Evolutionary conservation across 2,888 invertebrate genomes (phyloP), one percentile per base, ranked within the genome.

Genomic region (Cerastis rubricosa): DNA sequence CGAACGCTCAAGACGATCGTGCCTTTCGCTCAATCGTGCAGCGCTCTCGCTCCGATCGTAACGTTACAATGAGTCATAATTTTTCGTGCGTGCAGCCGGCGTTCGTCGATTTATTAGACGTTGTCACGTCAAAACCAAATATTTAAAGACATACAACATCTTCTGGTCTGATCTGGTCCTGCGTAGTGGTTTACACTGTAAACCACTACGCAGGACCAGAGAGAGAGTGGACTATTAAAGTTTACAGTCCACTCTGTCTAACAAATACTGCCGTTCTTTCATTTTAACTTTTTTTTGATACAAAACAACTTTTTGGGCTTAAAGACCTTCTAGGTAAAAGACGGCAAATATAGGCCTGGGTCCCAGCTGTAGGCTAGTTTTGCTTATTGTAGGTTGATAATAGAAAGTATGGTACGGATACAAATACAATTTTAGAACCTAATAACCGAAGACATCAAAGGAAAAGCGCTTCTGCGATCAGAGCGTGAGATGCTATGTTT

Each of bases 371-470:
- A 17, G 25, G 14, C 7, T 25, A 17, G 5, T 14, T 7, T 6
- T 25, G 9, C 22, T 51, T 11, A n/a, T 54, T 9, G 9, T 51
- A 51, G 54, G 9, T 11, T n/a, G 0, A 25, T 57, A 1, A 47
- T 40, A 29, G 25, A 17, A 73, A 74, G 45, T 45, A 63, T 65
- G 22, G 0, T 19, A 74, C 35, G 22, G 45, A 64, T 17, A 25
- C 8, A 65, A 80, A 80, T 54, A 74, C 79, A 76, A 81, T 78
- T 71, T 76, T 70, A 73, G 69, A 84, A 72, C 76, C 64, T 74
- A 65, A 68, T 81, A 78, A 71, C 22, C 19, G 11, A 19, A 57
- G 67, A 69, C 66, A 70, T 83, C 81, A 77, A 77, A 77, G 69
- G 51, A 51, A 61, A 47, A 49, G 12, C 43, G 43, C 22, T 57